A percentile compares a stretch with the other conserved stretches of the same genome.
Evolutionary conservation across 2,113 vertebrate genomes (phyloP).

Genomic region (Otis tarda): DNA sequence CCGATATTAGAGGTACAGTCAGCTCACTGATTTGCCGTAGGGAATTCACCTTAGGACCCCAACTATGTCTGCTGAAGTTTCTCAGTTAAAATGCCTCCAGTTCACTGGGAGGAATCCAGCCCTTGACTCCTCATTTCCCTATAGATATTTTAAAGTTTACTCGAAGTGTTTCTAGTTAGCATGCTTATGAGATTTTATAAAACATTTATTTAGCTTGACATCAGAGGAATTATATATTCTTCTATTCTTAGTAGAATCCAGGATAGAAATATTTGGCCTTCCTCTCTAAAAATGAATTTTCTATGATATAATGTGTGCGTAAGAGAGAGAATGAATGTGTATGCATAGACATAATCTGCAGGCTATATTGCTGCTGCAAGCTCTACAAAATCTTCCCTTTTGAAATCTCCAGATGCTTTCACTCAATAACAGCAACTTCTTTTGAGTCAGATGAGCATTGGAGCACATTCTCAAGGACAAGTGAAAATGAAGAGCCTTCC

Average conservation of each 20-base stretch:
- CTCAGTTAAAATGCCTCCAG: neutral
- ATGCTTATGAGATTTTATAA: neutral
- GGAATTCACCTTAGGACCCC: neutral
- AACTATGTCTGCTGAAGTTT: neutral
- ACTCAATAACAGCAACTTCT: neutral
- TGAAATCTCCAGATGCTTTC: neutral
- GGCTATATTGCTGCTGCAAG: neutral
- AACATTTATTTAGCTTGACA: neutral
- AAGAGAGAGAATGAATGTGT: neutral
- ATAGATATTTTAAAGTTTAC: neutral
- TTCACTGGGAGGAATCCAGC: neutral
- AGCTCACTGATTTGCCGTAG: neutral
- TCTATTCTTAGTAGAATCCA: neutral
- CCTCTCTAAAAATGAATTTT: neutral
- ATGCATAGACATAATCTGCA: neutral
- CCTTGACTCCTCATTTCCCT: neutral
- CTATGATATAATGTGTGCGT: neutral
- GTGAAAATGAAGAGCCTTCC: neutral
- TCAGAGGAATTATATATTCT: neutral
- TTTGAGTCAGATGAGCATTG: neutral
- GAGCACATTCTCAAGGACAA: neutral
- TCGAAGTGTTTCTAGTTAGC: neutral
- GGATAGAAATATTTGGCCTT: neutral
- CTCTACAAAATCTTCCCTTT: neutral
- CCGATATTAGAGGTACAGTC: accelerated